Evolutionary conservation across 1,140 invertebrate genomes (phyloP).

Genomic region (Dendrolimus kikuchii): DNA sequence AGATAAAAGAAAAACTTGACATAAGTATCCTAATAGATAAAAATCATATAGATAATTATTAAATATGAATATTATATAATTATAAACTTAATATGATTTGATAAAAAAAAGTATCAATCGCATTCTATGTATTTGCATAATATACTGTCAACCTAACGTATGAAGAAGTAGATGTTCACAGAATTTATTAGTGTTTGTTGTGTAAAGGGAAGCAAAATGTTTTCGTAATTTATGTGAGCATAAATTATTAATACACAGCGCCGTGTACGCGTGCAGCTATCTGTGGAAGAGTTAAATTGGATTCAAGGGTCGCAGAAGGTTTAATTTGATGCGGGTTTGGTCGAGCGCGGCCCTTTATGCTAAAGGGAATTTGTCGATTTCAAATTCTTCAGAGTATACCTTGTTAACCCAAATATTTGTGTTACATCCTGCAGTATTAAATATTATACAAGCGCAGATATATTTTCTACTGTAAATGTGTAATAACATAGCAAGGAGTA

Average conservation of each 20-base stretch:
- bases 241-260: conserved; percentile 39
- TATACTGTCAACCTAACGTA: conserved; percentile 3
- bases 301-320: conserved; percentile 35
- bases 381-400: conserved; percentile 17
- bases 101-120: background rate
- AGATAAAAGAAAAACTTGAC: too few species aligned
- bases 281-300: conserved; percentile 45
- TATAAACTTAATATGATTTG: too few species aligned
- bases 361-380: conserved; percentile 30
- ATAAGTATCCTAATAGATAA: too few species aligned
- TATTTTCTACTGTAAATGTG: too few species aligned
- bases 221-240: conserved; percentile 43
- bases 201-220: conserved; percentile 32
- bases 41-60: too few species aligned
- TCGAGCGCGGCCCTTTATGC: conserved; percentile 22
- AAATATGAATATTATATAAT: too few species aligned
- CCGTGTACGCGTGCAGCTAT: conserved; percentile 24
- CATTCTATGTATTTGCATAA: background rate
- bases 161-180: background rate
- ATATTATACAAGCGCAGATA: too few species aligned
- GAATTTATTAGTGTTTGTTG: conserved; percentile 27
- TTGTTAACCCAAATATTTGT: too few species aligned
- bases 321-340: conserved; percentile 37
- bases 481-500: too few species aligned
- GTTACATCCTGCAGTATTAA: too few species aligned